These are phyloP conservation scores for Eidolon helvum DNA, from an alignment of 2,113 vertebrate species.

Conservation along the genomic window DNA sequence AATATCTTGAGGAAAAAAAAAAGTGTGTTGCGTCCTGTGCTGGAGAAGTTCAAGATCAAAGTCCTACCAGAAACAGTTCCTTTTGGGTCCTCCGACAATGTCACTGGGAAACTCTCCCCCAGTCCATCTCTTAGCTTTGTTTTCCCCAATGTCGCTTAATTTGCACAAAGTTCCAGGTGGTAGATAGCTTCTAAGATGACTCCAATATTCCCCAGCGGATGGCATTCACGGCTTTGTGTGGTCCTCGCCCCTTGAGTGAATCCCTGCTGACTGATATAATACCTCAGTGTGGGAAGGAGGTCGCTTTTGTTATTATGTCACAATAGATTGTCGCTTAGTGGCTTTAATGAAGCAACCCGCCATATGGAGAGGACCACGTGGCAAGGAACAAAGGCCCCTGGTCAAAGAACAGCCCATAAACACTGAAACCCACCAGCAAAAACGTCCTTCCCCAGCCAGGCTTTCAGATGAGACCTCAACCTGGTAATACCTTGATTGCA, in stretches of 20 bases:
- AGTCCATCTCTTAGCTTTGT: background rate
- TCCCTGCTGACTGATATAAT: background rate
- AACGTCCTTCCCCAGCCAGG: background rate
- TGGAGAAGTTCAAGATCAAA: background rate
- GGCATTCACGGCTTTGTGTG: background rate
- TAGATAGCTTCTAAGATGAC: no score
- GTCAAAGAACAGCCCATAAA: background rate
- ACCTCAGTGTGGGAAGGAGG: background rate
- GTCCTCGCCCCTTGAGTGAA: background rate
- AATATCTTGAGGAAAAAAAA: background rate
- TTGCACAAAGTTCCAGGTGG: background rate
- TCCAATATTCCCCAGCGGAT: accelerated
- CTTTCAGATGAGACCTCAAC: background rate
- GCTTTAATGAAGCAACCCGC: background rate
- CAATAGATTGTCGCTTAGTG: background rate
- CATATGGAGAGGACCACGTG: background rate
- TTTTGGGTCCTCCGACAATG: accelerated
- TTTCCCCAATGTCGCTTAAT: background rate
- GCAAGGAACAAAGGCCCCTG: background rate
- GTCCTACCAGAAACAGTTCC: background rate
- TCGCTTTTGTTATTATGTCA: background rate
- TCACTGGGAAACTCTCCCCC: background rate
- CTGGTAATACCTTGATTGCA: background rate
- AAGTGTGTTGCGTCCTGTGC: background rate
- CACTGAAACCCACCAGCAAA: background rate